These are phyloP conservation scores for Bicyclus anynana DNA, from an alignment of 1,140 invertebrate species.

Conservation along the genomic window DNA sequence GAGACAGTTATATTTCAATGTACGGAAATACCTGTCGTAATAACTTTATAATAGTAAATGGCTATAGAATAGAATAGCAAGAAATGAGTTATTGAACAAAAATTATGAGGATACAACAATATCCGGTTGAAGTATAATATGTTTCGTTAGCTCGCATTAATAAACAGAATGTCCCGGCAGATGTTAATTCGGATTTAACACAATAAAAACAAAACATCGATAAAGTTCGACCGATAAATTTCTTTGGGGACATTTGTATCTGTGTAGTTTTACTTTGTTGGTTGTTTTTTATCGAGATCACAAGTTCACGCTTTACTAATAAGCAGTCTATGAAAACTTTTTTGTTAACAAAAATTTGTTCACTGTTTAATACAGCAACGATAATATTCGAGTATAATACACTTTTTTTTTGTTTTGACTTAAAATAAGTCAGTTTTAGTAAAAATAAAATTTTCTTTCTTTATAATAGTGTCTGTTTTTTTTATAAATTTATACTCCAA, in stretches of 20 bases:
- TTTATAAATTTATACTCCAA: too few relatives aligned
- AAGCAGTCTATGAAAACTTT: not conserved
- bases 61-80: conserved; percentile 4
- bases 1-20: not conserved
- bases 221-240: conserved; percentile 22
- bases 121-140: conserved; percentile 43
- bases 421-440: too few relatives aligned
- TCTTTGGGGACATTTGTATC: conserved; percentile 16
- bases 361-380: not conserved
- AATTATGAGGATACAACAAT: conserved; percentile 51
- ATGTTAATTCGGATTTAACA: conserved; percentile 50
- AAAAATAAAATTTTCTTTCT: too few relatives aligned
- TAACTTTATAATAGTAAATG: too few relatives aligned
- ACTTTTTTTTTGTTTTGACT: too few relatives aligned
- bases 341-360: not conserved
- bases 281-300: conserved; percentile 7
- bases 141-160: conserved; percentile 49
- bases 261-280: not conserved
- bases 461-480: too few relatives aligned
- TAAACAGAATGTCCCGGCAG: conserved; percentile 53
- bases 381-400: too few relatives aligned
- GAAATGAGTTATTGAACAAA: conserved; percentile 39
- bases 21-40: not conserved
- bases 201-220: conserved; percentile 22
- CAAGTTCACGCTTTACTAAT: not conserved